Base-by-base conservation (phyloP, 1,140 invertebrate species). In the Littorina saxatilis region DNA sequence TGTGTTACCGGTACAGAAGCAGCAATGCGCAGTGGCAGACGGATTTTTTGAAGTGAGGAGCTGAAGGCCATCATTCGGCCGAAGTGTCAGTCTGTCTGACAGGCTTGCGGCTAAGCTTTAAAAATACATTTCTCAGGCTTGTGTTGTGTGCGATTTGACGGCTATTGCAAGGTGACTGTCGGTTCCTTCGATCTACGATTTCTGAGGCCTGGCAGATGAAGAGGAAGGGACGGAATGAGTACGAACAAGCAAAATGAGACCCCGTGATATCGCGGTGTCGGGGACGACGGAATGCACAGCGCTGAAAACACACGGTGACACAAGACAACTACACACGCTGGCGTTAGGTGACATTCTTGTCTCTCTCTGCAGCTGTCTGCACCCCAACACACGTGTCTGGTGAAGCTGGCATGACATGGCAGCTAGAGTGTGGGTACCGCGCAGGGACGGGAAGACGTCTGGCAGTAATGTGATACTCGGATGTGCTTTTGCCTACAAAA, bases 61-160 rank as follows among this genome's bases (percentile, higher is more conserved):
- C 61, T 63, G 61, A 39, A 68, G 66, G 66, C 66, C 66, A 68
- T 68, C 35, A 32, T 35, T 32, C 13, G 43, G 43, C 43, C 27
- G 23, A 63, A 63, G 66, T 39, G 66, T 68, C 66, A 68, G 39
- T 68, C 66, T 68, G 39, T 68, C 66, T 68, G 66, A 68, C 66
- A 35, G 37, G 32, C 20, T 68, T 68, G 17, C 35, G 4, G 37
- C 66, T 15, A 40, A 27, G 23, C 35, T 35, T 68, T 20, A 39
- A 32, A 32, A 68, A 39, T 32, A 68, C 15, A 68, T 39, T n/a
- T 68, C 29, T 39, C 27, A 15, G 32, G 32, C 35, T 3, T 68
- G 3, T 5, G 7, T 20, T 0, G 35, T 68, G 66, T 39, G 66
- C 32, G 1, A 58, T 27, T 58, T 23, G 9, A 58, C 55, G 4